Evolutionary conservation across 2,113 vertebrate genomes (phyloP).

Genomic region (Arothron firmamentum): DNA sequence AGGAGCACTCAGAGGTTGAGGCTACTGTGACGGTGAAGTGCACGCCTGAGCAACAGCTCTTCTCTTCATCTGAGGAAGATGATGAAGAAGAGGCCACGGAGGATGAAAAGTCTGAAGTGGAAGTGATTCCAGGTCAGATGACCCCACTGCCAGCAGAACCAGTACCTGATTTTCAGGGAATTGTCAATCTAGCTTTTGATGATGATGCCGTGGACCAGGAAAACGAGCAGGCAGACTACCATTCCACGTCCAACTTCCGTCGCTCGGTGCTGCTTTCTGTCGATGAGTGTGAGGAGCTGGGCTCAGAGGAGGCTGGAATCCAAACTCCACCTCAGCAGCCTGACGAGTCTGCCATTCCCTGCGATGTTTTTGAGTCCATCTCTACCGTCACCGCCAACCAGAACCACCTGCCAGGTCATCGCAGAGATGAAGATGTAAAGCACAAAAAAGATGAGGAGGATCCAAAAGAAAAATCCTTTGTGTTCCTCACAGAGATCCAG

Average conservation of each 20-base stretch:
- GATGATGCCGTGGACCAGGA: conserved; percentile 86
- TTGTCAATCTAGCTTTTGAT: conserved; percentile 93
- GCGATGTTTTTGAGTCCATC: conserved; percentile 85
- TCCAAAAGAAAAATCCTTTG: conserved; percentile 21
- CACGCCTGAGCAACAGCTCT: conserved; percentile 76
- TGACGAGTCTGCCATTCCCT: conserved; percentile 66
- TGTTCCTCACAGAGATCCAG: conserved; percentile 59
- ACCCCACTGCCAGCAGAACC: conserved; percentile 61
- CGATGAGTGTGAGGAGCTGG: conserved; percentile 96
- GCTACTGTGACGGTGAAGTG: conserved; percentile 40
- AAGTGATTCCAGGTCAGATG: conserved; percentile 64
- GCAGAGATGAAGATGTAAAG: conserved; percentile 5
- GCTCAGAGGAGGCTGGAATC: conserved; percentile 83
- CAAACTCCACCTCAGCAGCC: conserved; percentile 69
- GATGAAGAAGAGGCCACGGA: conserved; percentile 94
- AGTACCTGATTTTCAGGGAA: conserved; percentile 84
- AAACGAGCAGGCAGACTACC: conserved; percentile 71
- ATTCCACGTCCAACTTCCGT: conserved; percentile 81
- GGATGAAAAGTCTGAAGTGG: conserved; percentile 79
- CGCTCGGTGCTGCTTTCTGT: conserved; percentile 93
- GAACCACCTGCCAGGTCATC: conserved; percentile 23
- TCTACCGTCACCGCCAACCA: conserved; percentile 53
- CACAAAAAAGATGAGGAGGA: conserved; percentile 11
- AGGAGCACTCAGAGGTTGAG: conserved; percentile 58
- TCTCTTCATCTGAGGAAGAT: conserved; percentile 90